phyloP scores from a whole-genome alignment of 2,797 vertebrate species.

The Vipera latastei region DNA sequence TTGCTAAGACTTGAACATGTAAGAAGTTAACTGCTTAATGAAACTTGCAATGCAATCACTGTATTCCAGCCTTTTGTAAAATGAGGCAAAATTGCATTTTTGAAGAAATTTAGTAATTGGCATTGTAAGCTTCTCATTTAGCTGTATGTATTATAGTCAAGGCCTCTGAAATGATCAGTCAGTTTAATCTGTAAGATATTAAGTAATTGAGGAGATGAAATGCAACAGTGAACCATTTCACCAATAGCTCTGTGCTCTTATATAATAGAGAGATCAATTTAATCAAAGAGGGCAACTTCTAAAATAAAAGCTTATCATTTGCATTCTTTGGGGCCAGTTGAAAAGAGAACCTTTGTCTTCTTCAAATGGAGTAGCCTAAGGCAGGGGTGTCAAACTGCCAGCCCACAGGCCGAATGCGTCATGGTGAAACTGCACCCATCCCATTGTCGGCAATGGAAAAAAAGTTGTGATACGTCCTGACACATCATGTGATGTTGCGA shows the following conservation, averaged over 20 bases:
- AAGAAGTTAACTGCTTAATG: neutral
- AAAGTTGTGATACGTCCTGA: too few species aligned
- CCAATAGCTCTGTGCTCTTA: conserved; percentile 27
- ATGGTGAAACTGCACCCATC: too few species aligned
- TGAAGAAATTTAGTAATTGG: neutral
- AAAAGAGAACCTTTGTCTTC: conserved; percentile 67
- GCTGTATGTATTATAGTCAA: neutral
- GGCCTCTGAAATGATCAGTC: neutral
- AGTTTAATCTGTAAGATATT: neutral
- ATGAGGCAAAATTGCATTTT: neutral
- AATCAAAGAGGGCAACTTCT: conserved; percentile 65
- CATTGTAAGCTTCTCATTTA: conserved; percentile 22
- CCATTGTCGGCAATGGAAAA: too few species aligned
- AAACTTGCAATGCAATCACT: neutral
- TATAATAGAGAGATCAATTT: conserved; percentile 58
- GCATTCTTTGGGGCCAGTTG: conserved; percentile 63
- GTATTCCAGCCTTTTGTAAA: neutral
- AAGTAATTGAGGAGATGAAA: neutral
- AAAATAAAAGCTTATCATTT: conserved; percentile 57
- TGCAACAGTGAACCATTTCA: fast-evolving
- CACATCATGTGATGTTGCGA: too few species aligned
- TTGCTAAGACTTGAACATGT: neutral
- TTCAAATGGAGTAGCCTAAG: conserved; percentile 64
- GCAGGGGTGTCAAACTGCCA: neutral
- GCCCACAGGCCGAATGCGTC: too few species aligned